Evolutionary conservation across 2,113 vertebrate species (phyloP), one percentile per base, ranked within the genome.

Genomic region (Takifugu bimaculatus): DNA sequence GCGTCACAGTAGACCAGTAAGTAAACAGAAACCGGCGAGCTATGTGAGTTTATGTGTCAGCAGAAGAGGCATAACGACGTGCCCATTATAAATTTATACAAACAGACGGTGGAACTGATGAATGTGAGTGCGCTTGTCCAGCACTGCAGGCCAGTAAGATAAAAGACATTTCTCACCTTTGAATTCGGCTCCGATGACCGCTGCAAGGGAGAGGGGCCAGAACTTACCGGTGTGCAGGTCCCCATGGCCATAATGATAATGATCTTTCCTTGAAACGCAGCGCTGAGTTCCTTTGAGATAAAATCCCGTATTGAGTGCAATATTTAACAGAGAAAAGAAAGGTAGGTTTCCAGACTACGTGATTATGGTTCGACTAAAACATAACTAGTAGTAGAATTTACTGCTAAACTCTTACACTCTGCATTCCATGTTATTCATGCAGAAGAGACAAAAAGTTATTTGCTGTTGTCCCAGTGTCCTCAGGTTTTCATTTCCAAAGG

Each of bases 171-270:
- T 13, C 26, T 15, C 44, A 29, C 13, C 27, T 53, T 27, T 50
- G 32, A 48, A 7, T 28, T 59, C 50, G 48, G 14, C 5, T 60
- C 39, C 29, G 57, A 35, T 54, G 44, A 15, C 13, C 44, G 44
- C 44, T 51, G 4, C 4, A 1, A 0, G 42, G 26, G 6, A 15
- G 14, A 5, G 14, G 13, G 13, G 2, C 11, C 26, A 48, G 44
- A 39, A 59, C 57, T 65, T 67, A 79, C 63, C 63, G 52, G 58
- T 14, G 0, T 5, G 47, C 70, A 68, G 63, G 64, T 71, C 43
- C 47, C 44, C 44, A 15, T 5, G 44, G 35, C 7, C 35, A 39
- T 20, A 20, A 20, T 11, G 35, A 10, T 39, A 39, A 39, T 39
- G 11, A 39, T 39, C 35, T 39, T 39, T 39, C 35, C 35, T 10